phyloP scores from a whole-genome alignment of 2,797 vertebrate genomes.

The Oryzias sinensis region DNA sequence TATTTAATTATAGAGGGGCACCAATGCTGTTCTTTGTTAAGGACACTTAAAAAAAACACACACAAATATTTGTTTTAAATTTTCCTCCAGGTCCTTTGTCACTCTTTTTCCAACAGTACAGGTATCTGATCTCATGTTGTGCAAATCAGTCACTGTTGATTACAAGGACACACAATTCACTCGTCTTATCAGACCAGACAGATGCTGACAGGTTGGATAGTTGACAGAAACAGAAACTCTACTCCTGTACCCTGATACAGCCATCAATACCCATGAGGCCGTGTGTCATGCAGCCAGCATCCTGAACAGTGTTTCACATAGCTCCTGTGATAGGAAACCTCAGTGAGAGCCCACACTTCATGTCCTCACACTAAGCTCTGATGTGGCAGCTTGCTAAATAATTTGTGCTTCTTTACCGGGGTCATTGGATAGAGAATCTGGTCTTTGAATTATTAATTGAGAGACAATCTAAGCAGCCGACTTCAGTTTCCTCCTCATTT shows the following conservation, averaged over 20 bases:
- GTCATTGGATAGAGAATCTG: constrained; percentile 83
- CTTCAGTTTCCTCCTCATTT: constrained; percentile 78
- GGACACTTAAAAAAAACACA: neutral
- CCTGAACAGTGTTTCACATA: constrained; percentile 58
- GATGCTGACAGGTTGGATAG: constrained; percentile 26
- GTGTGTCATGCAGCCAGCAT: constrained; percentile 57
- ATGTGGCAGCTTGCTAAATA: constrained; percentile 84
- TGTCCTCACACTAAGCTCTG: constrained; percentile 68
- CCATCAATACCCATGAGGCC: constrained; percentile 74
- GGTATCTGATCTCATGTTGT: constrained; percentile 37
- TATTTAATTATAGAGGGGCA: neutral
- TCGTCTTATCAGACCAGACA: constrained; percentile 29
- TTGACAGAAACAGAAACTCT: constrained; percentile 56
- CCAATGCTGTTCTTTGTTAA: constrained; percentile 3
- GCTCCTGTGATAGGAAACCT: constrained; percentile 62
- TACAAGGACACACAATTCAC: constrained; percentile 32
- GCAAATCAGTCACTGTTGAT: constrained; percentile 28
- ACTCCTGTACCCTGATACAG: constrained; percentile 65
- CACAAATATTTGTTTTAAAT: constrained; percentile 1
- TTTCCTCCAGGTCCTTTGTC: constrained; percentile 13
- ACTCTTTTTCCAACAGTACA: constrained; percentile 21
- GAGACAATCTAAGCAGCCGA: constrained; percentile 80
- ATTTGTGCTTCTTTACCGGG: constrained; percentile 83
- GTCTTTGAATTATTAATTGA: constrained; percentile 81
- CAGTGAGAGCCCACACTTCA: constrained; percentile 64